A percentile compares a stretch with the other conserved stretches of the same genome.
These are phyloP conservation scores for Ascidia mentula DNA, from an alignment of 23 tunicate species.

Conservation along the genomic window DNA sequence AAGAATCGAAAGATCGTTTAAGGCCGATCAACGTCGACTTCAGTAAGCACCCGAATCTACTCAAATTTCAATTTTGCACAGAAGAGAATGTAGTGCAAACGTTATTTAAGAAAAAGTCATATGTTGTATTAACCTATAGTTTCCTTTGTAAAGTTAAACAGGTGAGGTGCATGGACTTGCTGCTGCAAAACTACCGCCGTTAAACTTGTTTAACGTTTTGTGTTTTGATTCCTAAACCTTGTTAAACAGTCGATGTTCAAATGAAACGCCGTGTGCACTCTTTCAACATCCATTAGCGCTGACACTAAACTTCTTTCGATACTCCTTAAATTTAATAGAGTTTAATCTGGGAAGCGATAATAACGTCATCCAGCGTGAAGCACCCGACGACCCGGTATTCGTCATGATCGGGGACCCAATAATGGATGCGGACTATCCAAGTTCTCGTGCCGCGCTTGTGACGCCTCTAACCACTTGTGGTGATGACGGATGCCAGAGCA, in stretches of 20 bases:
- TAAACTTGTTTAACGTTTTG: too few relatives aligned
- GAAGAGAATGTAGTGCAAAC: too few relatives aligned
- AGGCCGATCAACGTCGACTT: constrained; percentile 30
- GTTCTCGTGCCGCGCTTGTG: background rate
- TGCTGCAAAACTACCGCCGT: too few relatives aligned
- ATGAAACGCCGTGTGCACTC: background rate
- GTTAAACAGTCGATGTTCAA: background rate
- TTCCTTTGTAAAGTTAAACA: too few relatives aligned
- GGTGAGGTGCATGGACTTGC: too few relatives aligned
- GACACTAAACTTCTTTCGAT: background rate
- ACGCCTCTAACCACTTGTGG: constrained; percentile 40
- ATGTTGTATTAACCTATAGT: too few relatives aligned
- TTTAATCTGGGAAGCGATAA: constrained; percentile 31
- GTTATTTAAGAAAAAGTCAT: too few relatives aligned
- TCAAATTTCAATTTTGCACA: background rate
- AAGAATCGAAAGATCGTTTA: constrained; percentile 1
- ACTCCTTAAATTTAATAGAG: constrained; percentile 20
- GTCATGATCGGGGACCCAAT: constrained; percentile 55
- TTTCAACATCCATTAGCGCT: background rate
- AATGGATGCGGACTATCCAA: constrained; percentile 50
- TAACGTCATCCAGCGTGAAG: constrained; percentile 21
- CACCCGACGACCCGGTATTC: constrained; percentile 26
- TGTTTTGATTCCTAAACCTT: too few relatives aligned
- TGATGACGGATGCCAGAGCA: constrained; percentile 69
- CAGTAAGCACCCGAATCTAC: constrained; percentile 12